phyloP scores from a whole-genome alignment of 2,113 vertebrate species.

The Tretioscincus oriximinensis region DNA sequence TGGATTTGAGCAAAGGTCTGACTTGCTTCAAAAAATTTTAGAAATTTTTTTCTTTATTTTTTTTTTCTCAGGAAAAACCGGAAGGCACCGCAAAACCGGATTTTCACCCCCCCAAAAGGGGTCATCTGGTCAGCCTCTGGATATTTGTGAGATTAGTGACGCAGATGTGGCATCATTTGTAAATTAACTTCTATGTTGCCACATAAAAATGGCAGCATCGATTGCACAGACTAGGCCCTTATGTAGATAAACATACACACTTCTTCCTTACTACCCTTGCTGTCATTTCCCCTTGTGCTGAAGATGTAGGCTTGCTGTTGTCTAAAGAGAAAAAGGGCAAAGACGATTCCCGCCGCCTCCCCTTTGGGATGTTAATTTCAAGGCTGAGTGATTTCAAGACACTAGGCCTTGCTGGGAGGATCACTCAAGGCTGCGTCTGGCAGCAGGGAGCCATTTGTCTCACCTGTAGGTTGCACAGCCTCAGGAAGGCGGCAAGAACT shows the following conservation, averaged over 20 bases:
- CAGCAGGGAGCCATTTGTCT: constrained; percentile 62
- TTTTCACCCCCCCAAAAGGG: too few species aligned
- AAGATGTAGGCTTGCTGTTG: constrained; percentile 66
- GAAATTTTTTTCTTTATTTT: too few species aligned
- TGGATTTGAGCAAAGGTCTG: too few species aligned
- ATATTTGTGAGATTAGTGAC: constrained; percentile 13
- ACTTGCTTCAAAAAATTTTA: too few species aligned
- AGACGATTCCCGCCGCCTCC: constrained; percentile 50
- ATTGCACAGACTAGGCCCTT: constrained; percentile 15
- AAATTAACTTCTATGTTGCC: constrained; percentile 1
- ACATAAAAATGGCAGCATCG: constrained; percentile 10
- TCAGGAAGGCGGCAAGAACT: constrained; percentile 48
- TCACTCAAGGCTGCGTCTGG: constrained; percentile 65
- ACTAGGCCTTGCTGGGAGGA: constrained; percentile 68
- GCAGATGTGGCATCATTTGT: neutral
- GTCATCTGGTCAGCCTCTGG: too few species aligned
- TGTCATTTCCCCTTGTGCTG: constrained; percentile 50
- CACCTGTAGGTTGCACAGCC: constrained; percentile 62
- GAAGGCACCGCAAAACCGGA: too few species aligned
- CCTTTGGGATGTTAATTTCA: constrained; percentile 74
- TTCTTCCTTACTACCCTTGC: constrained; percentile 40
- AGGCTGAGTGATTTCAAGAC: constrained; percentile 70
- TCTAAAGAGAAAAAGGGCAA: constrained; percentile 51
- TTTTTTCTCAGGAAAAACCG: too few species aligned
- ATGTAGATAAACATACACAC: constrained; percentile 40